These are phyloP conservation scores for Pygoscelis adeliae DNA, from an alignment of 2,113 vertebrate genomes.

Conservation along the genomic window DNA sequence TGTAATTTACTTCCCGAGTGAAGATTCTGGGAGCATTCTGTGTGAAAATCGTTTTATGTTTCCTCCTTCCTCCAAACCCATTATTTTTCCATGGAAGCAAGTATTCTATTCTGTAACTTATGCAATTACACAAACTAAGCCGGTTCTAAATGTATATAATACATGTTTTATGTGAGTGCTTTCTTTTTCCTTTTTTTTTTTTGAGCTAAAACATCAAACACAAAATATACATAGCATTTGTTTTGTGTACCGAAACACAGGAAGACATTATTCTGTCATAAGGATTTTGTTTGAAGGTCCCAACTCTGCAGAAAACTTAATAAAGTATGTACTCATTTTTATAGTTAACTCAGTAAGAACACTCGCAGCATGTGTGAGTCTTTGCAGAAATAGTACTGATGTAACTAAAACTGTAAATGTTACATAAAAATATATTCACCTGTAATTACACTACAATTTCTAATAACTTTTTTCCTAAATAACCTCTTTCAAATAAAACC, in stretches of 20 bases:
- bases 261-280: not conserved
- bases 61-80: not conserved
- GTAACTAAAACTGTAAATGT: not conserved
- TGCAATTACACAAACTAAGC: not conserved
- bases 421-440: not conserved
- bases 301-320: not conserved
- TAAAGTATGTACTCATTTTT: not conserved
- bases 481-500: not conserved
- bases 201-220: not conserved
- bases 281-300: not conserved
- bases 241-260: not conserved
- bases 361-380: not conserved
- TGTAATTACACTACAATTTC: not conserved
- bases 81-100: not conserved
- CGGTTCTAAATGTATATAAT: not conserved
- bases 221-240: not conserved
- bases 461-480: not conserved
- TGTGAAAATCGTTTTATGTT: not conserved
- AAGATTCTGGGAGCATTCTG: not conserved
- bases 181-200: not conserved
- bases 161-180: not conserved
- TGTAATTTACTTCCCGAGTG: not conserved
- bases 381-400: not conserved
- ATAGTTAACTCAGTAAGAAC: not conserved
- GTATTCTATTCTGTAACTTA: not conserved